These are phyloP conservation scores for Probaryconus sp. DNA, from an alignment of 1,140 invertebrate genomes.

Conservation along the genomic window DNA sequence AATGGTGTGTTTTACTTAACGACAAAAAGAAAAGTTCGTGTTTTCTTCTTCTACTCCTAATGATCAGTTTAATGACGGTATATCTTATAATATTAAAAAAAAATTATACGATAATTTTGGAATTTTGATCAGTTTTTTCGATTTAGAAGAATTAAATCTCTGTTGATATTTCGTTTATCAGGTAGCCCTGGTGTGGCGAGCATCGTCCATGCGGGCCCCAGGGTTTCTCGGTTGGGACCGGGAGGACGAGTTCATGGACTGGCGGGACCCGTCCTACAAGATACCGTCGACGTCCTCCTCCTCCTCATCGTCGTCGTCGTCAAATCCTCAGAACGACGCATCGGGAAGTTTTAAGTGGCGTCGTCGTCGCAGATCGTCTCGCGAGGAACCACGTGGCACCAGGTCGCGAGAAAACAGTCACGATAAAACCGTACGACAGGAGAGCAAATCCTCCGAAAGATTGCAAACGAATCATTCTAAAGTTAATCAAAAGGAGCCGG, in stretches of 20 bases:
- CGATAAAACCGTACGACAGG: conserved; percentile 52
- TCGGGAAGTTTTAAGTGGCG: conserved; percentile 59
- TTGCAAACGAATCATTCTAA: too few species aligned
- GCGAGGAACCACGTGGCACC: conserved; percentile 63
- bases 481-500: too few species aligned
- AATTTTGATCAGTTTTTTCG: too few species aligned
- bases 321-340: conserved; percentile 45
- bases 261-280: conserved; percentile 70
- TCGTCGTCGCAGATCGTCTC: conserved; percentile 67
- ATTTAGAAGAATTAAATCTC: too few species aligned
- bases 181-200: conserved; percentile 77
- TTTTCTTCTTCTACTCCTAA: too few species aligned
- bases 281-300: conserved; percentile 45
- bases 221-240: conserved; percentile 76
- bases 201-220: conserved; percentile 76
- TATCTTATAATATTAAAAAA: too few species aligned
- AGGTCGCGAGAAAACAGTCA: conserved; percentile 59
- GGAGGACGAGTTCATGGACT: conserved; percentile 77
- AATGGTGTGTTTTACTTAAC: conserved; percentile 43
- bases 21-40: too few species aligned
- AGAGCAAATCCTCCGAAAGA: conserved; percentile 69
- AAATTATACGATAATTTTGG: too few species aligned
- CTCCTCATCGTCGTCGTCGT: conserved; percentile 29
- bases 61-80: neutral
- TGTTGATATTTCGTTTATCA: too few species aligned